Conservation (phyloP, 2,888 invertebrate species). For the Cantharis rufa region DNA sequence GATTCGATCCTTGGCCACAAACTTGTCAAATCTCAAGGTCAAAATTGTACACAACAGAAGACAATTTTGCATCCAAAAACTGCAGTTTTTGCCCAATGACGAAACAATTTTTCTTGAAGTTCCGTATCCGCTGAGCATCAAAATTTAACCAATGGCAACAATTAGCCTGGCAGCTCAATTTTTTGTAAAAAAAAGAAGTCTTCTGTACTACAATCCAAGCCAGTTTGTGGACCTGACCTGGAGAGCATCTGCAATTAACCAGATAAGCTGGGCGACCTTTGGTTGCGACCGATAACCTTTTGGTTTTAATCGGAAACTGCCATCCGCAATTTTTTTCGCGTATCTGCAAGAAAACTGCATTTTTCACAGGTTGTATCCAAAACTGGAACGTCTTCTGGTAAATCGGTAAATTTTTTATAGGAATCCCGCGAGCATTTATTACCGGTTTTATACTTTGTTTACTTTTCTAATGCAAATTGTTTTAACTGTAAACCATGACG, state of each 20-base stretch:
- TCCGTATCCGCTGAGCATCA: no score
- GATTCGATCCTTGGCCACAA: background rate
- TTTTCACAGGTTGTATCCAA: background rate
- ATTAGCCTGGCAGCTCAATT: no score
- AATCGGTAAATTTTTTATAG: background rate
- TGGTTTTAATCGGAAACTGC: background rate
- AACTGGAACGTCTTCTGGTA: background rate
- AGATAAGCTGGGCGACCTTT: background rate
- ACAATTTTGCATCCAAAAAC: no score
- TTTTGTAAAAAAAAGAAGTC: no score
- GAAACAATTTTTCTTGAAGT: no score
- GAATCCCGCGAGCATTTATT: background rate
- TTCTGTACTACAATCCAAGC: no score
- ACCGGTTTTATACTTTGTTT: background rate
- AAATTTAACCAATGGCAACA: no score
- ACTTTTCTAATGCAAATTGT: background rate
- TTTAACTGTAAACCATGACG: background rate
- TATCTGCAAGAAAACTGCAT: no score
- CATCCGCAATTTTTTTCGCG: background rate
- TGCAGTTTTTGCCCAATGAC: no score
- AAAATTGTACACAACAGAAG: background rate
- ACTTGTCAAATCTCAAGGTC: background rate
- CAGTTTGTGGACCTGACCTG: no score
- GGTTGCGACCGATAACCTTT: no score
- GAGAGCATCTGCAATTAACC: background rate